Conservation (phyloP, 92 coral and sea anemone species). For the Bergia sp. region DNA sequence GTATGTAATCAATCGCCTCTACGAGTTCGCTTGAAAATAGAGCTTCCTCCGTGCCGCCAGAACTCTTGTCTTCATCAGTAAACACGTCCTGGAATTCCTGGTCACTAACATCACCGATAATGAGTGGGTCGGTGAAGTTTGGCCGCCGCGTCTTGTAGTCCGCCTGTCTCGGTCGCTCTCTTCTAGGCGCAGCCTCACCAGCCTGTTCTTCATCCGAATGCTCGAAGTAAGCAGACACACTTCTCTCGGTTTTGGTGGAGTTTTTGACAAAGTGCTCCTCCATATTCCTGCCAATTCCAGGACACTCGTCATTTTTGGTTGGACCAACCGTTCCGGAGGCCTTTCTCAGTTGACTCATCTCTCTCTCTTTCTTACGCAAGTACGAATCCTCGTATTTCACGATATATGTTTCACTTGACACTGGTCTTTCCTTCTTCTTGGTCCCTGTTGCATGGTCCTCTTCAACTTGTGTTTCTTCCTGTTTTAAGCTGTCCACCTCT, state of each 20-base stretch:
- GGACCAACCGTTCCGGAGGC: background rate
- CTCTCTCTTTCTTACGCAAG: slow-evolving; percentile 5
- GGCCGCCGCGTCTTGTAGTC: slow-evolving; percentile 16
- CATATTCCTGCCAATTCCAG: background rate
- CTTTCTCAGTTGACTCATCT: background rate
- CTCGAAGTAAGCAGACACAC: slow-evolving; percentile 18
- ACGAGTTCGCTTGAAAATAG: background rate
- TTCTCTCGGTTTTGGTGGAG: background rate
- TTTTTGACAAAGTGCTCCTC: background rate
- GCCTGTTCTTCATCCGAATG: background rate
- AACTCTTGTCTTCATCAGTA: background rate
- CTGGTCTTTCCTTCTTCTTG: background rate
- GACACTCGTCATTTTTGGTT: background rate
- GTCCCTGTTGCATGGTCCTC: background rate
- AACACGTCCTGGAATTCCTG: background rate
- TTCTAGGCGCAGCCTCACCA: background rate
- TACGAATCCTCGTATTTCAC: slow-evolving; percentile 31
- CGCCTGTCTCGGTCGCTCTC: slow-evolving; percentile 16
- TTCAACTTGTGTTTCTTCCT: background rate
- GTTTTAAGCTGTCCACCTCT: background rate
- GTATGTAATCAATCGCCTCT: slow-evolving; percentile 25
- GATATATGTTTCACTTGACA: slow-evolving; percentile 12
- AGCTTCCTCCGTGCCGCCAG: background rate
- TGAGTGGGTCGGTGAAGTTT: slow-evolving; percentile 28
- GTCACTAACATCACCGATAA: slow-evolving; percentile 7